Evolutionary conservation across 2,888 invertebrate species (phyloP), one percentile per base, ranked within the genome.

Genomic region (Apoda limacodes): DNA sequence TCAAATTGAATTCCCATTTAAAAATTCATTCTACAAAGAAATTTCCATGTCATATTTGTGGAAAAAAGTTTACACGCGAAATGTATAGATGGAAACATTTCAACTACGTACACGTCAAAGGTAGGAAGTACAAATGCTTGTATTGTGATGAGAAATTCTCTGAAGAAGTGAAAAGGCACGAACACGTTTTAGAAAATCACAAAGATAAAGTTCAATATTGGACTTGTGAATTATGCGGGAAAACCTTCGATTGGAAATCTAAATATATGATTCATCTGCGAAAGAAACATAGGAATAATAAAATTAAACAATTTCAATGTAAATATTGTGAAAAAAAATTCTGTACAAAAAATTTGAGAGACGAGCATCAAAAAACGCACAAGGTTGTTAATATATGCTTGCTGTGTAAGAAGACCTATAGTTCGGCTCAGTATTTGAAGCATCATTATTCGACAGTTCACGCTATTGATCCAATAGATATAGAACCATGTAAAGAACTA

Each of bases 41-140:
- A 2, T 75, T 50, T 35, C 60, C 60, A 0, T 84, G 84, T 34
- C 52, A 59, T 0, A 42, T 52, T 0, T 84, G 84, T 39, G 49
- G 60, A 0, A 83, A 82, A 42, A 60, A 69, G 0, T 84, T 82
- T 34, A 50, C 60, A 0, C 34, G 74, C 7, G 48, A 55, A 0
- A 55, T 58, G 12, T 68, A 72, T 17, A 53, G 44, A 12, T 45
- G 39, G 1, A 70, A 66, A 19, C 76, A 76, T 13, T 35, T 45
- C 1, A 48, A 52, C 0, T 15, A 50, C 0, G 55, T 63, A 0
- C 76, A 75, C n/a, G 7, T 7, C 17, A 39, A 46, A 2, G 46
- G 49, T 2, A 14, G 35, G 0, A 47, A 46, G 1, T 50, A 50
- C 1, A 63, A 57, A 28, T 74, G 76, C 26, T 2, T 30, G 2